Percentiles rank a stretch among this genome's conserved stretches.
These are phyloP conservation scores for Sarcophaga peregrina DNA, from an alignment of 1,140 invertebrate genomes.

Conservation along the genomic window DNA sequence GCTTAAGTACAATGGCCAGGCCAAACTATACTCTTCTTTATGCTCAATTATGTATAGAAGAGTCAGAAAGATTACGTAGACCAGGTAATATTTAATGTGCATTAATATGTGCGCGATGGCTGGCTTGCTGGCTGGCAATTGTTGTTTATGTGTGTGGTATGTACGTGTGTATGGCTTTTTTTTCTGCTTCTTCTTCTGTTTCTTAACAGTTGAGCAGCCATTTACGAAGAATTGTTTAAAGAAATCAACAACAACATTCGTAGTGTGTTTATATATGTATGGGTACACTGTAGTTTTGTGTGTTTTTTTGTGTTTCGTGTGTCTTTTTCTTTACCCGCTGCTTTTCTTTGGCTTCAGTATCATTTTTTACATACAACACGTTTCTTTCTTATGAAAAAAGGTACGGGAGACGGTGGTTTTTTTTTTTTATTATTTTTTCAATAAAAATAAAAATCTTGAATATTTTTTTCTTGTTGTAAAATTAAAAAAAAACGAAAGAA, in stretches of 20 bases:
- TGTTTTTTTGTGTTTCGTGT: background rate
- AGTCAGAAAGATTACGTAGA: too few relatives aligned
- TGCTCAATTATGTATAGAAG: too few relatives aligned
- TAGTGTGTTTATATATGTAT: background rate
- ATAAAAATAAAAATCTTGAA: too few relatives aligned
- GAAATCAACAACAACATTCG: background rate
- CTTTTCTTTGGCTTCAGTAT: conserved; percentile 40
- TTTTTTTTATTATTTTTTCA: background rate
- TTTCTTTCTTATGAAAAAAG: conserved; percentile 6
- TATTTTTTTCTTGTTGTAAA: background rate
- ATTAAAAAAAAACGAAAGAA: background rate
- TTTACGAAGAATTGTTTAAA: conserved; percentile 2
- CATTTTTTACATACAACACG: conserved; percentile 37
- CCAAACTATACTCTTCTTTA: too few relatives aligned
- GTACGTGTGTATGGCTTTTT: too few relatives aligned
- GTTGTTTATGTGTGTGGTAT: background rate
- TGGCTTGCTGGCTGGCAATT: background rate
- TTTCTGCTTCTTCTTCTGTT: too few relatives aligned
- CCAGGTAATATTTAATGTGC: too few relatives aligned
- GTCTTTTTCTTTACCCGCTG: conserved; percentile 21
- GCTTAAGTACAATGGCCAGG: too few relatives aligned
- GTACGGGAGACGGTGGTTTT: conserved; percentile 20
- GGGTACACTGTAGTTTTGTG: background rate
- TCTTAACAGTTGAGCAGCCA: background rate
- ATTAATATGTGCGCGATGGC: background rate